These are phyloP conservation scores for silkworm (Bombyx mori) DNA, from an alignment of 1,140 invertebrate genomes.

Conservation along the genomic window ASM3026992v2 NC_085113.1:10928001-10928500, in stretches of 20 bases:
- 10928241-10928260: conserved; percentile 16
- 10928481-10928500: no score
- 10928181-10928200: conserved; percentile 14
- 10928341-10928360: no score
- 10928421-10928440: no score
- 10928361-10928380: no score
- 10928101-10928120: conserved; percentile 16
- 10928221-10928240: conserved; percentile 12
- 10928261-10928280: conserved; percentile 16
- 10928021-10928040: conserved; percentile 14
- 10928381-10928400: no score
- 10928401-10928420: no score
- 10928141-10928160: conserved; percentile 19
- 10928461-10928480: no score
- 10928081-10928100: conserved; percentile 17
- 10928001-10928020: conserved; percentile 15
- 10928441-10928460: no score
- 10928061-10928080: conserved; percentile 8
- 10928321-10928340: no score
- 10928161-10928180: conserved; percentile 15
- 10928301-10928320: no score
- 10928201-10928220: conserved; percentile 14
- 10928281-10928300: background rate
- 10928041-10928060: conserved; percentile 7
- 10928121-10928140: conserved; percentile 10